A percentile compares a stretch with the other conserved stretches of the same genome.
phyloP scores from a whole-genome alignment of 1,140 invertebrate genomes.

The Cheumatopsyche charites region DNA sequence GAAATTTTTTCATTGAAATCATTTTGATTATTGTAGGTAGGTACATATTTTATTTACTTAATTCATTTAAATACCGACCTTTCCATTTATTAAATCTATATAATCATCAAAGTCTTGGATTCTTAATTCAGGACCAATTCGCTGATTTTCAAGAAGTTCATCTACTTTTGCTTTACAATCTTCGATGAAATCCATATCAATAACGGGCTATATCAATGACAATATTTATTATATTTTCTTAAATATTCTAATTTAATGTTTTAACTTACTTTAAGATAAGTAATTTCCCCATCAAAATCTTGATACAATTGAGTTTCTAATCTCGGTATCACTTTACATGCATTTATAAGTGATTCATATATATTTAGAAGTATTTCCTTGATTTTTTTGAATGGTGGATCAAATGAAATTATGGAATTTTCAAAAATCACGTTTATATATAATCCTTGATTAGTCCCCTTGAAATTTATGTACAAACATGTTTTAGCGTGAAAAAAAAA shows the following conservation, averaged over 20 bases:
- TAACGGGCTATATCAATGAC: conserved; percentile 65
- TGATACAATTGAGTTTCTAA: conserved; percentile 75
- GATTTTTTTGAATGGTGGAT: conserved; percentile 80
- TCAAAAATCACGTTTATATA: conserved; percentile 72
- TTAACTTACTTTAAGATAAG: conserved; percentile 62
- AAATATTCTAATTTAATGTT: too few species aligned
- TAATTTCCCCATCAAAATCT: conserved; percentile 60
- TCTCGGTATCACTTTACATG: conserved; percentile 71
- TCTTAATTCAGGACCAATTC: conserved; percentile 71
- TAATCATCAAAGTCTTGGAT: conserved; percentile 84
- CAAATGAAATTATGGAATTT: conserved; percentile 74
- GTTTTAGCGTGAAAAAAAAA: neutral
- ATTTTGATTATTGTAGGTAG: conserved; percentile 13
- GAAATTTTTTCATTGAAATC: conserved; percentile 31
- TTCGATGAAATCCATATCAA: conserved; percentile 69
- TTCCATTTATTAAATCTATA: conserved; percentile 77
- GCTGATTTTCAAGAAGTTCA: conserved; percentile 70
- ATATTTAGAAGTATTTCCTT: conserved; percentile 72
- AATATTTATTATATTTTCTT: too few species aligned
- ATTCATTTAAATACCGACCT: conserved; percentile 55
- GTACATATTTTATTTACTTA: too few species aligned
- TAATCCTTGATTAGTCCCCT: conserved; percentile 77
- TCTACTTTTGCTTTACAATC: conserved; percentile 64
- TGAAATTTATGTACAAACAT: conserved; percentile 1
- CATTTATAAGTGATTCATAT: conserved; percentile 74